Base-by-base conservation (phyloP, 2,797 vertebrate genomes). In the Peromyscus melanophrys region DNA sequence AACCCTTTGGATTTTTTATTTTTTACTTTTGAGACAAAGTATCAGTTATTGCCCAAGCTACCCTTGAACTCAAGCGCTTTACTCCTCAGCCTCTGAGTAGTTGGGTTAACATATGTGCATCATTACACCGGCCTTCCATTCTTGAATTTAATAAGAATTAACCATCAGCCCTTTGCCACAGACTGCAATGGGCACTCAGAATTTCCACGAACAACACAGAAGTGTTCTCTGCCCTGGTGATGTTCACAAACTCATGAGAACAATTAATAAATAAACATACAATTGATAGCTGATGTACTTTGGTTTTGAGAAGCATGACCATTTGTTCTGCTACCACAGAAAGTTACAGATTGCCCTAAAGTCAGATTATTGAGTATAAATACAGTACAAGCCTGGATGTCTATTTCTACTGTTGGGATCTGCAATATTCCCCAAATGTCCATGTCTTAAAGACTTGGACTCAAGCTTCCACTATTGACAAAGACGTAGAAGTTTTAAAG, bases 151-250 rank as follows among this genome's bases (percentile, higher is more conserved):
- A 61, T 69, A 43, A 55, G 9, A 82, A 34, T 8, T 52, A 5
- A 76, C 6, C 19, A 75, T 17, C 25, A 76, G 17, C 4, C 92
- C 4, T 14, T 11, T 63, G 10, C 4, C 5, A 31, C 6, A 12
- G 2, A n/a, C 13, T 88, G 10, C 1, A 23, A 0, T 49, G 29
- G 19, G 3, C 11, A 12, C 67, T 89, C 43, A 76, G 34, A 85
- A 57, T 59, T 43, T 11, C n/a, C 65, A 16, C 17, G n/a, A 94
- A 11, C 2, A 81, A 59, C 31, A 43, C 8, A 31, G 27, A 83
- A 1, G 52, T 29, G 0, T 95, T 57, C 2, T 31, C 19, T 29
- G 23, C 40, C 43, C 21, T 76, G 11, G 0, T 1, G 0, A 29
- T 77, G 3, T 19, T 65, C 34, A 57, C 4, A 63, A 14, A 23